These are phyloP conservation scores for Australoheros facetus DNA, from an alignment of 2,797 vertebrate species.

Conservation along the genomic window DNA sequence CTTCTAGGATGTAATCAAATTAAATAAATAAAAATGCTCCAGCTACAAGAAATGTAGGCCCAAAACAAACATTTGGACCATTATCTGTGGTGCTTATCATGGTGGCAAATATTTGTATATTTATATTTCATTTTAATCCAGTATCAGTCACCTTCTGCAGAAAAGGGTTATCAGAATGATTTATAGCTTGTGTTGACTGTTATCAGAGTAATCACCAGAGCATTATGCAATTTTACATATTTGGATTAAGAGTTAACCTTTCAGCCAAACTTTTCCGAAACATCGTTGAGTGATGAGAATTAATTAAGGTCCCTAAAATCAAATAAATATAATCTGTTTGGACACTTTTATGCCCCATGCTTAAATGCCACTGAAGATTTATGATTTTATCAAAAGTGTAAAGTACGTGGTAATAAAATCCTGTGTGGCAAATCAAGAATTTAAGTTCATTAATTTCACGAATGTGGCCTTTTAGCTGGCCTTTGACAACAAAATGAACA, in stretches of 20 bases:
- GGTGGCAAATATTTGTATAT: not conserved
- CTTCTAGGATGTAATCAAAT: not conserved
- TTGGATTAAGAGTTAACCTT: slow-evolving; percentile 5
- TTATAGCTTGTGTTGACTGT: not conserved
- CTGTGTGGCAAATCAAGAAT: not conserved
- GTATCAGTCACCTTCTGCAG: not conserved
- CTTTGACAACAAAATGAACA: not conserved
- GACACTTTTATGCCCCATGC: not conserved
- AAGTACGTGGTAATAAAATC: not conserved
- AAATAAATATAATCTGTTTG: slow-evolving; percentile 1
- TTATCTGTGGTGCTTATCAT: not conserved
- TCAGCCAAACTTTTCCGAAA: not conserved
- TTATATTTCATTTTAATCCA: not conserved
- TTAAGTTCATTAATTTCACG: too few species aligned
- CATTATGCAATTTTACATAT: not conserved
- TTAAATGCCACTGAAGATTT: not conserved
- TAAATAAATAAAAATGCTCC: not conserved
- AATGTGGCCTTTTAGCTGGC: not conserved
- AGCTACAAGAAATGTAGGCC: not conserved
- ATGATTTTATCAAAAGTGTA: not conserved
- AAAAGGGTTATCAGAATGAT: not conserved
- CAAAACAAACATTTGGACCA: not conserved
- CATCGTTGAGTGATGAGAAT: not conserved
- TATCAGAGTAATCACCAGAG: not conserved
- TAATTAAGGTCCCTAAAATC: not conserved